Base-by-base conservation (phyloP, 2,888 invertebrate genomes). In the Malacosoma neustria region DNA sequence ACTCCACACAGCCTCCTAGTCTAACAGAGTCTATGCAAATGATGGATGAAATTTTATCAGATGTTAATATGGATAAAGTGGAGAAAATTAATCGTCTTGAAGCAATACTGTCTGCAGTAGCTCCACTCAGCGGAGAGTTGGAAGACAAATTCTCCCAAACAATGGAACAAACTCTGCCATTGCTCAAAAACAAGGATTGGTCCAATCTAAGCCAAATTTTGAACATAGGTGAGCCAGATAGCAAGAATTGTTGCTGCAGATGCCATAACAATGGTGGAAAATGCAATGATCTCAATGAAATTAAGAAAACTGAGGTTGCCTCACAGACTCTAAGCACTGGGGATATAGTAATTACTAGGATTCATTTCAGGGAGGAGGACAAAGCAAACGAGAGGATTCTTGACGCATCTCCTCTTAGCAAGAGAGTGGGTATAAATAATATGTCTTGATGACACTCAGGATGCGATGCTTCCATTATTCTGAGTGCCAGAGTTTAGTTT, bases 291-390 rank as follows among this genome's bases (percentile, higher is more conserved):
- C 62, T 87, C 80, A 70, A 80, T 66, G 76, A 81, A 70, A 70
- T 64, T 45, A 76, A 76, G 63, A 76, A 80, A 48, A 46, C 65
- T 6, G 89, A 90, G 52, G 88, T 90, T 41, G 91, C 90, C 22
- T 92, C 93, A 40, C 96, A 97, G 76, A 96, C 96, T 1, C 86
- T 95, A 33, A 95, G 95, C 67, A 96, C 96, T 11, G 96, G 96
- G 35, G 96, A 96, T 69, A 94, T 97, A 61, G 96, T 96, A 37
- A 95, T 96, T 57, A 96, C 95, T 32, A 92, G 93, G 75, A 94
- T 96, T 59, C 86, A 87, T 54, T 87, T 86, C 62, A 66, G 84
- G 33, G 87, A 87, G 46, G 87, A 87, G 48, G 87, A 87, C 41
- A 87, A 86, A 47, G 48, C 60, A 1, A 77, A 81, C 34, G 87